Percentiles rank a stretch among this genome's conserved stretches.
phyloP scores from a whole-genome alignment of 1,140 invertebrate species.

The Papilio polyxenes region DNA sequence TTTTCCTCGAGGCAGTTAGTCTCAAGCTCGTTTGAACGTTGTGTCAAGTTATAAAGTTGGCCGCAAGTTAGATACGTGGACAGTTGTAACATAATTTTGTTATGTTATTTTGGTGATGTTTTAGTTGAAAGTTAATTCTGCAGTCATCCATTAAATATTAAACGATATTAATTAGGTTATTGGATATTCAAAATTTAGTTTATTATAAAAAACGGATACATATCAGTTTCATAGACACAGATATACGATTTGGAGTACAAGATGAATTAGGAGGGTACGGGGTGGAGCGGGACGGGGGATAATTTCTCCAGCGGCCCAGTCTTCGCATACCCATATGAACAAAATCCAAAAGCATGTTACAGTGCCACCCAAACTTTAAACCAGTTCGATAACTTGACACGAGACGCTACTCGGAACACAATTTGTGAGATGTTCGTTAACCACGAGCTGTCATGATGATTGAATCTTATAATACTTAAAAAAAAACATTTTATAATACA shows the following conservation, averaged over 20 bases:
- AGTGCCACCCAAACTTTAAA: neutral
- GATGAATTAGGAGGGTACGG: neutral
- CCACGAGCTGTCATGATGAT: neutral
- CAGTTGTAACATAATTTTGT: conserved; percentile 10
- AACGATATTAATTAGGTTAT: too few relatives aligned
- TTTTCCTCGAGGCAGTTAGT: conserved; percentile 14
- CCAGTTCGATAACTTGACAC: too few relatives aligned
- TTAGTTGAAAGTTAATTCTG: neutral
- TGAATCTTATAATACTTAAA: neutral
- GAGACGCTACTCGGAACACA: neutral
- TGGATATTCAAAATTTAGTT: too few relatives aligned
- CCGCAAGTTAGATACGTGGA: conserved; percentile 3
- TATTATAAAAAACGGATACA: too few relatives aligned
- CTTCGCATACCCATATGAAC: neutral
- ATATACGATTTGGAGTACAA: neutral
- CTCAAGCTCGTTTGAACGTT: conserved; percentile 13
- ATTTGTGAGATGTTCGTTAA: neutral
- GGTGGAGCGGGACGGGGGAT: neutral
- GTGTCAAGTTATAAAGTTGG: conserved; percentile 12
- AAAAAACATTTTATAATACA: too few relatives aligned
- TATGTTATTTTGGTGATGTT: neutral
- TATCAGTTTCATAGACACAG: too few relatives aligned
- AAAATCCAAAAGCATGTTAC: neutral
- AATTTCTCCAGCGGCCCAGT: conserved; percentile 13
- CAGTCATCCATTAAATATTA: neutral